Evolutionary conservation across 2,888 invertebrate genomes (phyloP).

Genomic region (Aleiodes leptofemur): DNA sequence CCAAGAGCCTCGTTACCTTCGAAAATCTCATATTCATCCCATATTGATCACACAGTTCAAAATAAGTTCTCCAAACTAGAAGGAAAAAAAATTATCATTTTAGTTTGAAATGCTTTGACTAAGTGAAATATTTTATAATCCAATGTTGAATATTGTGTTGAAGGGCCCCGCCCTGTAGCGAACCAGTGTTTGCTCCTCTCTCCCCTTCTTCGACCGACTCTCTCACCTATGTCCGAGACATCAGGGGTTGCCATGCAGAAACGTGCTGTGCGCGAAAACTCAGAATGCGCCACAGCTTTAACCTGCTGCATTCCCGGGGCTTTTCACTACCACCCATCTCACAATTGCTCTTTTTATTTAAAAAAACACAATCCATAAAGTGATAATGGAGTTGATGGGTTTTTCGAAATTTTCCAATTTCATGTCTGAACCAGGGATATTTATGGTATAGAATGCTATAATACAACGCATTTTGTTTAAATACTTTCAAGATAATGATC

Average conservation of each 20-base stretch:
- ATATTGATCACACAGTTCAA: neutral
- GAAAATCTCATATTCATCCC: neutral
- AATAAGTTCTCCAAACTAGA: neutral
- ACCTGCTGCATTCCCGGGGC: constrained; percentile 18
- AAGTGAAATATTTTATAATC: neutral
- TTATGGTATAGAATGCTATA: too few relatives aligned
- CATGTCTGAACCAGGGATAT: neutral
- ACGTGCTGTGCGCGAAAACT: constrained; percentile 34
- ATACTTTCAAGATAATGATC: too few relatives aligned
- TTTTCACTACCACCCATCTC: neutral
- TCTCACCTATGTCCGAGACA: neutral
- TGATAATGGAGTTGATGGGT: neutral
- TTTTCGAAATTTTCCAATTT: neutral
- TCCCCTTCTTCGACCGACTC: neutral
- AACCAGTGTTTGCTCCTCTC: neutral
- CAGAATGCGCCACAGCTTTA: neutral
- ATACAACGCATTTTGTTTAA: too few relatives aligned
- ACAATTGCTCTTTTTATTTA: neutral
- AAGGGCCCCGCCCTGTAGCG: constrained; percentile 62
- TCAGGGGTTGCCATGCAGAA: constrained; percentile 37
- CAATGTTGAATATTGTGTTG: constrained; percentile 29
- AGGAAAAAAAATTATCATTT: neutral
- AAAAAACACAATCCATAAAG: neutral
- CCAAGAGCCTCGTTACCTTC: neutral
- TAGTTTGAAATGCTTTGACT: neutral